Evolutionary conservation across 2,888 invertebrate genomes (phyloP), one percentile per base, ranked within the genome.

Genomic region (Macrosoma leucophasiata): DNA sequence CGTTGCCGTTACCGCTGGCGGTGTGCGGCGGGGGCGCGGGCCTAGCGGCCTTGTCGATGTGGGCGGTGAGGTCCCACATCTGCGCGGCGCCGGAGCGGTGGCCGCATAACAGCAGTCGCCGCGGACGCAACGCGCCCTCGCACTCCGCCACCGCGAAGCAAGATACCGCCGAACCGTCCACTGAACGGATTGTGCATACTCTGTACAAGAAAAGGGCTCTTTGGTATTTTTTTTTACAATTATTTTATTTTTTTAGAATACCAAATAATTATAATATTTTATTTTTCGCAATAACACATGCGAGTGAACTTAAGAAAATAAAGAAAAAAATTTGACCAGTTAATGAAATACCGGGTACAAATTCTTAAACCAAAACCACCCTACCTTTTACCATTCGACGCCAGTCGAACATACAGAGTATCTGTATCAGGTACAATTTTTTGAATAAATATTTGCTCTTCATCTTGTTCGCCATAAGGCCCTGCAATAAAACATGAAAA

Each of bases 31-130:
- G 36, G 59, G 2, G 39, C 29, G 1, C 17, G 2, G 28, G 6
- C 5, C 19, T 62, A 3, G 84, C 78, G 9, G 89, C 86, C 46
- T 92, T 87, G 75, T 97, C 96, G 31, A 98, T 84, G 8, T 96
- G 97, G 6, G 96, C 98, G 8, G 97, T 97, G 40, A 99, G 86
- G 84, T 99, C 98, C 98, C 98, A 99, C 94, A 98, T 96, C 81
- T 97, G 97, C 40, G 97, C 91, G 22, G 93, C 93, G 27, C 97
- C 97, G 49, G 94, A 96, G 20, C 93, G 90, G 65, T 97, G 97
- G 0, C 97, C 97, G 13, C 96, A 96, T 48, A 97, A 91, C 57
- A 97, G 90, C 61, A 96, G 92, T 23, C 98, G 81, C 3, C 96
- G 86, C 4, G 96, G 96, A 9, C 98, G 87, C 57, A 95, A 92